Conservation (phyloP, 2,888 invertebrate species). For the Polydrusus pterygomalis region DNA sequence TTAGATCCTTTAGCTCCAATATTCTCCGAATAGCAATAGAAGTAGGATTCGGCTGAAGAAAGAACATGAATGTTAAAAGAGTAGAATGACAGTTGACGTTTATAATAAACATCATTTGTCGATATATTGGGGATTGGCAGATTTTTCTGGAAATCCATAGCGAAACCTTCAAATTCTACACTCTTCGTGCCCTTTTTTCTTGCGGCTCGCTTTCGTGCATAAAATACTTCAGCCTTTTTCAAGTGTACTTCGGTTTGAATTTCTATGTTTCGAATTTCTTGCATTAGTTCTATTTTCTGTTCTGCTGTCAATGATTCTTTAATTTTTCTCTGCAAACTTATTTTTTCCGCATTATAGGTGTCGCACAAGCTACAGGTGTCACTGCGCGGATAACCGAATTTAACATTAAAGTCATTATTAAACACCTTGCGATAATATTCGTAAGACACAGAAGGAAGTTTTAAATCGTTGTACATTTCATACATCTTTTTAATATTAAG, state of each 20-base stretch:
- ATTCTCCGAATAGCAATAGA: constrained; percentile 59
- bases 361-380: constrained; percentile 32
- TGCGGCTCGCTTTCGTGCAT: constrained; percentile 11
- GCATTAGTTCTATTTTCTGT: neutral
- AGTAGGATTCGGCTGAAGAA: constrained; percentile 18
- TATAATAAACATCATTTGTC: too few relatives aligned
- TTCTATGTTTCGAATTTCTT: constrained; percentile 17
- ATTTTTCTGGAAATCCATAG: constrained; percentile 43
- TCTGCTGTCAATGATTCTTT: constrained; percentile 8
- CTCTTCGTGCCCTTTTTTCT: too few relatives aligned
- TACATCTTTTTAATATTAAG: constrained; percentile 65
- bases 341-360: constrained; percentile 24
- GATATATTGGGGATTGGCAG: constrained; percentile 33
- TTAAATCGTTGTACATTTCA: too few relatives aligned
- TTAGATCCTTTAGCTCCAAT: constrained; percentile 56
- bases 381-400: constrained; percentile 21
- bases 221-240: constrained; percentile 19
- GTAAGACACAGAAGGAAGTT: constrained; percentile 19
- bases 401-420: too few relatives aligned
- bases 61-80: constrained; percentile 40
- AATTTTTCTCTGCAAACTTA: neutral
- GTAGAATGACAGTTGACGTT: constrained; percentile 33
- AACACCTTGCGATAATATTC: constrained; percentile 23
- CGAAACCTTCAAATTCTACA: constrained; percentile 23
- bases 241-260: constrained; percentile 8